A percentile compares a stretch with the other conserved stretches of the same genome.
Conservation (phyloP, 2,888 invertebrate species). For the Ptilodon capucinus region DNA sequence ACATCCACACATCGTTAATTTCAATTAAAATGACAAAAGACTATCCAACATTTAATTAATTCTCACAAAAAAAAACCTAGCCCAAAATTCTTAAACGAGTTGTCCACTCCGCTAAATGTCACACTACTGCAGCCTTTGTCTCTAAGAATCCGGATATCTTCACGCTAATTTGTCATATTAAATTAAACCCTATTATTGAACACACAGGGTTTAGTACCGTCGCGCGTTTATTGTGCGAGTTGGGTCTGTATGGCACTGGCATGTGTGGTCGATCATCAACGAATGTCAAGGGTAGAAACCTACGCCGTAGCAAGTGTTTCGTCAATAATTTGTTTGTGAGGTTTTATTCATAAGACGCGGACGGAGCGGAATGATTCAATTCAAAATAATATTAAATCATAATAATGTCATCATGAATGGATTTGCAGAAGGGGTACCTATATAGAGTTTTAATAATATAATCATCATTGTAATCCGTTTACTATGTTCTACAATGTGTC, state of each 20-base stretch:
- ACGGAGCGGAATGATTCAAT: slow-evolving; percentile 2
- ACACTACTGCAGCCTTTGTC: slow-evolving; percentile 26
- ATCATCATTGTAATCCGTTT: too few species aligned
- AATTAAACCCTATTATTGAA: slow-evolving; percentile 17
- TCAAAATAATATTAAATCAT: too few species aligned
- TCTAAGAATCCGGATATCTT: slow-evolving; percentile 42
- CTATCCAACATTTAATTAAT: slow-evolving; percentile 1
- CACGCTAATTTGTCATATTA: slow-evolving; percentile 1
- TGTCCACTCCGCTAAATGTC: slow-evolving; percentile 28
- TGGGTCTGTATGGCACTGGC: slow-evolving; percentile 26
- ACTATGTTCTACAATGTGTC: too few species aligned
- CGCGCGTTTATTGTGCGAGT: slow-evolving; percentile 5
- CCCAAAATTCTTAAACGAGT: slow-evolving; percentile 23
- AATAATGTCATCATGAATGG: too few species aligned
- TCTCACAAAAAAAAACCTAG: slow-evolving; percentile 22
- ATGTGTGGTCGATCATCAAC: slow-evolving; percentile 28
- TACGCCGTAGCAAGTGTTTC: slow-evolving; percentile 29
- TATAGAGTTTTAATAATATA: too few species aligned
- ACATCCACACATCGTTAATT: neutral
- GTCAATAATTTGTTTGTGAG: slow-evolving; percentile 13
- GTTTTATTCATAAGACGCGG: slow-evolving; percentile 8
- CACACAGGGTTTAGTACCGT: slow-evolving; percentile 12
- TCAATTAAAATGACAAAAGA: neutral
- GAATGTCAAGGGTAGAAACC: slow-evolving; percentile 65
- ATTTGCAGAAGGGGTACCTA: neutral